A percentile compares a stretch with the other conserved stretches of the same genome.
Evolutionary conservation across 2,797 vertebrate species (phyloP).

Genomic region (Crocodylus rhombifer): DNA sequence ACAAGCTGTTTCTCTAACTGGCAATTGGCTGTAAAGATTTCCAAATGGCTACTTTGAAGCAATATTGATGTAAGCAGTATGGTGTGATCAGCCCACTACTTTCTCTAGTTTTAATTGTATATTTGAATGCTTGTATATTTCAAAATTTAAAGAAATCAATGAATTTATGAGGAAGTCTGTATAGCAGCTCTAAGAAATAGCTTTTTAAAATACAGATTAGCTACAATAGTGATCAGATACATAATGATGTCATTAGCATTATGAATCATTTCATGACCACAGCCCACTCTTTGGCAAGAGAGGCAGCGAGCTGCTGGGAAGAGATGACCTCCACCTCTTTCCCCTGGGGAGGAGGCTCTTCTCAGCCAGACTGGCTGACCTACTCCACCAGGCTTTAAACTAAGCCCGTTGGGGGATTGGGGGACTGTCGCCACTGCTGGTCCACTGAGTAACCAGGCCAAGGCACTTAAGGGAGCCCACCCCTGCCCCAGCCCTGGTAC

Average conservation of each 20-base stretch:
- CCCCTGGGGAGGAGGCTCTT: too few species aligned
- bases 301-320: too few species aligned
- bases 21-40: constrained; percentile 1
- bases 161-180: background rate
- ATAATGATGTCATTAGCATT: background rate
- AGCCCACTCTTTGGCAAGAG: too few species aligned
- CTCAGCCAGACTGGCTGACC: too few species aligned
- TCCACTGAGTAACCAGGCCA: too few species aligned
- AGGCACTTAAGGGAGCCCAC: too few species aligned
- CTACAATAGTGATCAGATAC: background rate
- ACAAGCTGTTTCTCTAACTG: background rate
- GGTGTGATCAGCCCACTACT: background rate
- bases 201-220: background rate
- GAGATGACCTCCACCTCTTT: too few species aligned
- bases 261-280: too few species aligned
- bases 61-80: background rate
- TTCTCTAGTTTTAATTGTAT: constrained; percentile 24
- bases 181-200: background rate
- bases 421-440: too few species aligned
- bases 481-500: too few species aligned
- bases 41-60: background rate
- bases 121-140: background rate
- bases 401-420: too few species aligned
- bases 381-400: too few species aligned
- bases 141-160: background rate